Evolutionary conservation across 2,113 vertebrate species (phyloP).

Genomic region (Chaenocephalus aceratus): DNA sequence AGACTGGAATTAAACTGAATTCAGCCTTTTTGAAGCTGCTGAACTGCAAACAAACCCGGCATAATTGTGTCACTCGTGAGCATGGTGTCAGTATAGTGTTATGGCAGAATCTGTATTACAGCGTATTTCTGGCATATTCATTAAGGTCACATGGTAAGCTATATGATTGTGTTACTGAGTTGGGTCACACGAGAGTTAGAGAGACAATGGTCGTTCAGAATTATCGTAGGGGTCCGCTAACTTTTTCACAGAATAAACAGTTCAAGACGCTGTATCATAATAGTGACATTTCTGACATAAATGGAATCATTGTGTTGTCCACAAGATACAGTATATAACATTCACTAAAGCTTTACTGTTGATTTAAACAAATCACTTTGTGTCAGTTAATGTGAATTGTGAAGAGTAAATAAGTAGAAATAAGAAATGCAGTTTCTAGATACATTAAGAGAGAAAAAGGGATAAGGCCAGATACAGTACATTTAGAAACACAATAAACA

Average conservation of each 20-base stretch:
- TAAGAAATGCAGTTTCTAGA: conserved; percentile 86
- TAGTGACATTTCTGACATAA: not conserved
- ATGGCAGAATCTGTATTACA: too few species aligned
- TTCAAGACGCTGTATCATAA: not conserved
- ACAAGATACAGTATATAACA: not conserved
- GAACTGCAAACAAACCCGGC: not conserved
- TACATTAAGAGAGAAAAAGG: conserved; percentile 56
- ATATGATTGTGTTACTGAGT: too few species aligned
- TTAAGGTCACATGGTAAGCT: too few species aligned
- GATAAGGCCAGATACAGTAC: conserved; percentile 64
- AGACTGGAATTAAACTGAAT: not conserved
- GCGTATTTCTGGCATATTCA: too few species aligned
- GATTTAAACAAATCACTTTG: conserved; percentile 1
- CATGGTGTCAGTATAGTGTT: not conserved
- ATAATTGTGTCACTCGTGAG: not conserved
- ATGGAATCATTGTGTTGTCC: not conserved
- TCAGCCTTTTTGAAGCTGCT: not conserved
- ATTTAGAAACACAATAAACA: conserved; percentile 30
- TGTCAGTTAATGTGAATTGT: not conserved
- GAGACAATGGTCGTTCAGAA: too few species aligned
- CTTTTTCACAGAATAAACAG: not conserved
- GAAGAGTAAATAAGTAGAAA: conserved; percentile 6
- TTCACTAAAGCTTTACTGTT: not conserved
- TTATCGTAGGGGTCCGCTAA: not conserved
- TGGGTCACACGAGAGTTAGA: too few species aligned